These are phyloP conservation scores for Todiramphus chloris DNA, from an alignment of 2,113 vertebrate species.

Conservation along the genomic window DNA sequence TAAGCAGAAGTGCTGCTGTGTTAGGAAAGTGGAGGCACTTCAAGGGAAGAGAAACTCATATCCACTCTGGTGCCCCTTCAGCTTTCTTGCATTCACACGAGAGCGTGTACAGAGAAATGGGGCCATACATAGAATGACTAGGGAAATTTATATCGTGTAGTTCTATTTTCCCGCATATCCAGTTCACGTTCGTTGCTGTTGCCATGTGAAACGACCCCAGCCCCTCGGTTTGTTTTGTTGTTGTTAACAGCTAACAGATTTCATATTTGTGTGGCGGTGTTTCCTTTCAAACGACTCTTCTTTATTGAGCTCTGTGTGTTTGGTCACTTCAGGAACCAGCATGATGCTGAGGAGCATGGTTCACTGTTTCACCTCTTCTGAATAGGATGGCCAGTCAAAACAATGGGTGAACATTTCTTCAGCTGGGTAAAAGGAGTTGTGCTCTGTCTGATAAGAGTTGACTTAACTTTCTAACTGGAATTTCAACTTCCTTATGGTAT, in stretches of 20 bases:
- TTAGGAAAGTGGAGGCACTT: not conserved
- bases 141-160: slow-evolving; percentile 16
- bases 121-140: slow-evolving; percentile 12
- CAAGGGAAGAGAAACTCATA: not conserved
- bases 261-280: slow-evolving; percentile 13
- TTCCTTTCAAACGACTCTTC: slow-evolving; percentile 22
- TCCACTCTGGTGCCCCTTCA: not conserved
- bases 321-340: slow-evolving; percentile 32
- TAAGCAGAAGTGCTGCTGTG: not conserved
- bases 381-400: not conserved
- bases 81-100: not conserved
- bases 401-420: not conserved
- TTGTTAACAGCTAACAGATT: slow-evolving; percentile 37
- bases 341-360: slow-evolving; percentile 36
- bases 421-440: not conserved
- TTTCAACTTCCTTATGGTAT: not conserved
- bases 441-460: not conserved
- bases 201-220: slow-evolving; percentile 28
- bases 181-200: slow-evolving; percentile 39
- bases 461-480: slow-evolving; percentile 22
- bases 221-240: not conserved
- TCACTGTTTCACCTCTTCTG: slow-evolving; percentile 23
- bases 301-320: slow-evolving; percentile 32
- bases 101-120: not conserved
- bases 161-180: slow-evolving; percentile 45